Conservation (phyloP, 2,797 vertebrate species). For the Knipowitschia caucasica region DNA sequence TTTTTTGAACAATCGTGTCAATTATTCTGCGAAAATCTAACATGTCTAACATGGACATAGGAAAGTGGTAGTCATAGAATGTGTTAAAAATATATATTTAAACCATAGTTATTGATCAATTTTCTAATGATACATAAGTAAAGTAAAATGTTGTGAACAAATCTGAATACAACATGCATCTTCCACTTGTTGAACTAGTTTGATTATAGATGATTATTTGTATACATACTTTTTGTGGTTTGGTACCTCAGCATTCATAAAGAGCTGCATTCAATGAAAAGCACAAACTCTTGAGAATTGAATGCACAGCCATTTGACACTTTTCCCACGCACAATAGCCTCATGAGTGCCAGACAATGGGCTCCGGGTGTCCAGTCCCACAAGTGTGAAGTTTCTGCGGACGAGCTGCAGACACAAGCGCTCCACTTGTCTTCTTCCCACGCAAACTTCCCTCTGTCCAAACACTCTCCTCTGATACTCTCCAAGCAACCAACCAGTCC, state of each 20-base stretch:
- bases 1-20: no score
- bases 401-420: conserved; percentile 25
- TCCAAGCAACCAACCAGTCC: conserved; percentile 12
- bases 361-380: conserved; percentile 33
- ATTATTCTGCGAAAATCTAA: no score
- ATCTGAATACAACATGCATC: no score
- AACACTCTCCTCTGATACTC: conserved; percentile 13
- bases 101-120: no score
- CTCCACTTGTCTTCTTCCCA: conserved; percentile 38
- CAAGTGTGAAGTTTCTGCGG: conserved; percentile 42
- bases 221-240: no score
- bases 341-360: conserved; percentile 46
- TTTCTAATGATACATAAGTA: no score
- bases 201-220: no score
- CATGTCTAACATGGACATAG: no score
- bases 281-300: conserved; percentile 3
- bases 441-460: conserved; percentile 21
- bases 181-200: no score
- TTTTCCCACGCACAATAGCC: conserved; percentile 22
- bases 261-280: not conserved
- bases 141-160: no score
- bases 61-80: no score
- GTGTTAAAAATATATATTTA: no score
- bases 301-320: conserved; percentile 22
- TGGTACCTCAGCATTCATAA: not conserved